These are phyloP conservation scores for Philotrypesis tridentata DNA, from an alignment of 1,140 invertebrate genomes.

Conservation along the genomic window DNA sequence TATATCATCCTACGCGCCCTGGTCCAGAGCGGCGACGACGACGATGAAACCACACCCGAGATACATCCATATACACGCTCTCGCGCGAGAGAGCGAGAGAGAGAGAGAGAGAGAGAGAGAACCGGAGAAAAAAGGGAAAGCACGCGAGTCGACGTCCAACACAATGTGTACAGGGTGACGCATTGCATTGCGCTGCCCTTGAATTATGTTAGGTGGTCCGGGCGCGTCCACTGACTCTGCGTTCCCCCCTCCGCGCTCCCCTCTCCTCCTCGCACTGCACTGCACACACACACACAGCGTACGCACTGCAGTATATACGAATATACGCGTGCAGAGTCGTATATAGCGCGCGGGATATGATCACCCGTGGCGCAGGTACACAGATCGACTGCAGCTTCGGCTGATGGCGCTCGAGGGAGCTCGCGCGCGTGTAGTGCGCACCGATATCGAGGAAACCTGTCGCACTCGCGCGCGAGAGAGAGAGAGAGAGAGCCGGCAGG, in stretches of 20 bases:
- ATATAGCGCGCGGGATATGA: constrained; percentile 1
- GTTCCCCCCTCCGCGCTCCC: neutral
- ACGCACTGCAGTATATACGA: no score
- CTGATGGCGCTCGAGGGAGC: neutral
- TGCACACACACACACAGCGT: no score
- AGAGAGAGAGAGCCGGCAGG: constrained; percentile 22
- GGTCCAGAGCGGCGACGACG: neutral
- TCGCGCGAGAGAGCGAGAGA: neutral
- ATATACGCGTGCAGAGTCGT: neutral
- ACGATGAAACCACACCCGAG: constrained; percentile 36
- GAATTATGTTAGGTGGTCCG: constrained; percentile 32
- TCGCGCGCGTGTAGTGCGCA: neutral
- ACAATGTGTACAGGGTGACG: constrained; percentile 36
- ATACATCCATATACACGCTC: constrained; percentile 1
- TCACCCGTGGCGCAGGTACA: constrained; percentile 32
- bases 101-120: no score
- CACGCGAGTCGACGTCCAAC: neutral
- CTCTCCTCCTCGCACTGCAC: no score
- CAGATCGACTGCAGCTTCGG: neutral
- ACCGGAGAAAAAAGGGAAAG: neutral
- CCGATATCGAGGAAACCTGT: constrained; percentile 46
- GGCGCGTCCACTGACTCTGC: neutral
- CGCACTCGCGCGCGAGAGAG: no score
- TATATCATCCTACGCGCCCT: constrained; percentile 42
- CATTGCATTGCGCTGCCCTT: constrained; percentile 30